Base-by-base conservation (phyloP, 2,113 vertebrate genomes). In the Bubo bubo region DNA sequence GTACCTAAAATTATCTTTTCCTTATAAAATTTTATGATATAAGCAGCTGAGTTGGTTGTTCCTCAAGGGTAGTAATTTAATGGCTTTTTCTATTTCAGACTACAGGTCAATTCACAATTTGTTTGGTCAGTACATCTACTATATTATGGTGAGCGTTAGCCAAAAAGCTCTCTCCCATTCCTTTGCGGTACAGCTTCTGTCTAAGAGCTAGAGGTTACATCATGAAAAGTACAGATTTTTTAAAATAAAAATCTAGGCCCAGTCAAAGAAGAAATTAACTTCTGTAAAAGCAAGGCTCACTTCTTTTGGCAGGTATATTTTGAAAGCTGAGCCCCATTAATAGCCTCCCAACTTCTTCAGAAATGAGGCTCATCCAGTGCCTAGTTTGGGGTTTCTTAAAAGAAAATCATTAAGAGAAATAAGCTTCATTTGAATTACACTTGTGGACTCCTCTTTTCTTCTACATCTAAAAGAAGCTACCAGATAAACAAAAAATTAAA, bases 61-160 rank as follows among this genome's bases (percentile, higher is more conserved):
- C 80, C 81, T 95, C 47, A 91, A 88, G 62, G 79, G 68, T 22
- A 79, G n/a, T 15, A 72, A 85, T 47, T 68, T 75, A 94, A 96
- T 37, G 77, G 34, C 22, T 63, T 88, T 85, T 96, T 94, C 79
- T 79, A 18, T 92, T 94, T 95, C 71, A 95, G 75, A 62, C 41
- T 35, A 88, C 43, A 94, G 83, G 85, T 91, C 62, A 77, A 74
- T 58, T 64, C 67, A 90, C 79, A 50, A 80, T 95, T 93, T 83
- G 22, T 56, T 93, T 80, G 67, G 50, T 63, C 4, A 3, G 62
- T 84, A 41, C 55, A 77, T 90, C 41, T 60, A 73, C 73, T 49
- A 2, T 35, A 85, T 60, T 53, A 39, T 11, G 39, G 26, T 45
- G 14, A 89, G 41, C 6, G 5, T 55, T 43, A 55, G 79, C 43